A percentile compares a stretch with the other conserved stretches of the same genome.
These are phyloP conservation scores for Leiothrix lutea DNA, from an alignment of 2,113 vertebrate species.

Conservation along the genomic window DNA sequence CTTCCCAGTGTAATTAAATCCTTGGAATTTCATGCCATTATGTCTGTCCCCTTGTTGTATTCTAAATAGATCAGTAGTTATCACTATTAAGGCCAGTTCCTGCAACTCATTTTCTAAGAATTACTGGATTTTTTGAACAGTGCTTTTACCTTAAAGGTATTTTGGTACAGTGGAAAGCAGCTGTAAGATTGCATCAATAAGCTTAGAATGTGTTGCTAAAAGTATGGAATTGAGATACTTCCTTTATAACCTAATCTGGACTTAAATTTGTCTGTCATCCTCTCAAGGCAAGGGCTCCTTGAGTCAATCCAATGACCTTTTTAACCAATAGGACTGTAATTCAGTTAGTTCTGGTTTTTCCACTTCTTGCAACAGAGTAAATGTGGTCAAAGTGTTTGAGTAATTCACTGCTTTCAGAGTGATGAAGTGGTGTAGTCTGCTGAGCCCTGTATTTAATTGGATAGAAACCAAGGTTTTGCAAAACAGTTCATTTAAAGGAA, in stretches of 20 bases:
- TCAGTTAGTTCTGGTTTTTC: not conserved
- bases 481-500: not conserved
- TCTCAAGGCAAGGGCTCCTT: not conserved
- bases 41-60: not conserved
- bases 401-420: not conserved
- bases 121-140: not conserved
- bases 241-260: not conserved
- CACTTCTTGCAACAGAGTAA: not conserved
- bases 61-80: not conserved
- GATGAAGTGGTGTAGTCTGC: not conserved
- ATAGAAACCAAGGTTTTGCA: not conserved
- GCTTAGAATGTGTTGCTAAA: not conserved
- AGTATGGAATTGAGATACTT: not conserved
- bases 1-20: not conserved
- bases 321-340: not conserved
- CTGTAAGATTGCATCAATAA: not conserved
- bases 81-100: not conserved
- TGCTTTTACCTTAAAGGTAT: not conserved
- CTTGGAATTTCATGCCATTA: not conserved
- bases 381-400: not conserved
- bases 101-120: not conserved
- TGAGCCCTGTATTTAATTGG: not conserved
- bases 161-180: not conserved
- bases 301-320: not conserved
- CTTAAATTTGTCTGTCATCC: not conserved